Conservation (phyloP, 2,113 vertebrate genomes). For the Eulacestoma nigropectus region DNA sequence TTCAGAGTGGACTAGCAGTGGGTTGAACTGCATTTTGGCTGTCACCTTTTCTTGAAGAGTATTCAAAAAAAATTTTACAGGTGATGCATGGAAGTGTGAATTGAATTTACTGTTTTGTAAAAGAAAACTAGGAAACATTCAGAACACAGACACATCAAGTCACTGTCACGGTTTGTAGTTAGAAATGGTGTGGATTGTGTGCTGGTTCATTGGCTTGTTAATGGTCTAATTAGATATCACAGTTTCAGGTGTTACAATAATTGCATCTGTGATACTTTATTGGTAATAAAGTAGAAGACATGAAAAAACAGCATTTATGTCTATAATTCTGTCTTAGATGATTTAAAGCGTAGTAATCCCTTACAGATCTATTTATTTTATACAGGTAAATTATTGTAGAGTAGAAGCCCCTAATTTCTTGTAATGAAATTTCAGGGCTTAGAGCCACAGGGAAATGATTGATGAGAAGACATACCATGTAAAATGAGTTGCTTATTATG, state of each 20-base stretch:
- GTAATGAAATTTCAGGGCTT: background rate
- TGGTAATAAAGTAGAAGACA: background rate
- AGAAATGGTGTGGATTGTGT: background rate
- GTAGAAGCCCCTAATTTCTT: background rate
- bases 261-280: background rate
- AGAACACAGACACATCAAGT: background rate
- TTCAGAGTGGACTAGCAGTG: background rate
- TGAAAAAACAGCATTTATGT: background rate
- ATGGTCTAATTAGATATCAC: background rate
- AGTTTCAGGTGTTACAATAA: background rate
- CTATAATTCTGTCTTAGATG: background rate
- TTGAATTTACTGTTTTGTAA: background rate
- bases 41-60: background rate
- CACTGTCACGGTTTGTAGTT: background rate
- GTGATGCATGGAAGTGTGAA: background rate
- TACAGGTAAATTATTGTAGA: background rate
- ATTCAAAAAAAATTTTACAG: background rate
- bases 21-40: background rate
- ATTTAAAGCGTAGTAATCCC: background rate
- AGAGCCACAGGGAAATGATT: background rate
- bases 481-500: background rate
- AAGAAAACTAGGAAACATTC: background rate
- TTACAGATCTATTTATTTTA: slow-evolving; percentile 19
- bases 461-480: background rate
- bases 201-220: background rate